Evolutionary conservation across 2,113 vertebrate species (phyloP).

Genomic region (Plotosus lineatus): DNA sequence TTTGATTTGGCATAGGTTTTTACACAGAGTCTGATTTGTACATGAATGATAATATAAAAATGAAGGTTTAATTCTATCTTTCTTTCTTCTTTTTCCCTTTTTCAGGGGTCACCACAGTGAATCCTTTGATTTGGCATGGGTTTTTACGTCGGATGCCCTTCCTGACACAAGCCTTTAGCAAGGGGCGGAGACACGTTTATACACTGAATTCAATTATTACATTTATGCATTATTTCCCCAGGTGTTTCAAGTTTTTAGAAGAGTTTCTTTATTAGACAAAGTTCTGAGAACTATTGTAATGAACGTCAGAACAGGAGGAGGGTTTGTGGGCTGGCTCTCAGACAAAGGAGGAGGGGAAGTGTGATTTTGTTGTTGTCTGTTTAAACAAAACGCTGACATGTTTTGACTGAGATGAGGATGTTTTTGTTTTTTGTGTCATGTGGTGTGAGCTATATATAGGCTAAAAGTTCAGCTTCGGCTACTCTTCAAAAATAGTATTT

Average conservation of each 20-base stretch:
- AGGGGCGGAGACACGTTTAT: background rate
- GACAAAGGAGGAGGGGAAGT: background rate
- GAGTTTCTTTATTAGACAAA: background rate
- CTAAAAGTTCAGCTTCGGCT: background rate
- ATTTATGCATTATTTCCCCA: background rate
- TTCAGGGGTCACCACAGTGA: too few relatives aligned
- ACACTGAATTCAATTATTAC: background rate
- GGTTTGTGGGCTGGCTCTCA: background rate
- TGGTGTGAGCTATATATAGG: background rate
- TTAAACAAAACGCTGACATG: constrained; percentile 11
- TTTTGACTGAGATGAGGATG: constrained; percentile 17
- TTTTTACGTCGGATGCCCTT: too few relatives aligned
- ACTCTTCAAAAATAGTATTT: background rate
- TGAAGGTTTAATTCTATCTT: too few relatives aligned
- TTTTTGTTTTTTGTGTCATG: background rate
- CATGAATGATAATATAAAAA: too few relatives aligned
- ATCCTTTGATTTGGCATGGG: too few relatives aligned
- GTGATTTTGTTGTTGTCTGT: constrained; percentile 11
- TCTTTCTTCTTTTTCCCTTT: too few relatives aligned
- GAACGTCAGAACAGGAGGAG: background rate
- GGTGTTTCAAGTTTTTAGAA: background rate
- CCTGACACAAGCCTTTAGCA: too few relatives aligned
- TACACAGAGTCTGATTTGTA: too few relatives aligned
- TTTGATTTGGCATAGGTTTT: too few relatives aligned
- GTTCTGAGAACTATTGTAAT: background rate